phyloP scores from a whole-genome alignment of 2,113 vertebrate species.

The Notarius lentiginosus region DNA sequence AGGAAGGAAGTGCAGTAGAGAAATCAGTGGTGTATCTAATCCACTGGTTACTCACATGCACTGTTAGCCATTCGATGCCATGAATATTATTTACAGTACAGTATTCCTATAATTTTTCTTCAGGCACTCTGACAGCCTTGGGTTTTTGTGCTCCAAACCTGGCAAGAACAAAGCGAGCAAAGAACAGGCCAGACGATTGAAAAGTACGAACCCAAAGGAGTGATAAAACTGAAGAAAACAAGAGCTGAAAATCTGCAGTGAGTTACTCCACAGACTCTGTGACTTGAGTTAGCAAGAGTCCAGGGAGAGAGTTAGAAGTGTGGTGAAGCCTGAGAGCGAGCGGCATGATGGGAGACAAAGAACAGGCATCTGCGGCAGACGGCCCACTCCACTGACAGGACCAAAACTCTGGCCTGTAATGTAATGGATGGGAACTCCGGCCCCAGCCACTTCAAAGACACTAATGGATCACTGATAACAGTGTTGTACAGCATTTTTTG shows the following conservation, averaged over 20 bases:
- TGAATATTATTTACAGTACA: conserved; percentile 22
- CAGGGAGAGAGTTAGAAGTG: conserved; percentile 63
- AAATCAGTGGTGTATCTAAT: not conserved
- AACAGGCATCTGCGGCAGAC: conserved; percentile 68
- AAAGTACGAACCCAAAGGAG: conserved; percentile 66
- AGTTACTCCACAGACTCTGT: conserved; percentile 62
- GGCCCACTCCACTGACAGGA: conserved; percentile 44
- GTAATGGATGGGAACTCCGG: conserved; percentile 55
- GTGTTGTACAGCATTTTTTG: conserved; percentile 46
- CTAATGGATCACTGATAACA: conserved; percentile 57
- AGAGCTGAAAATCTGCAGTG: conserved; percentile 59
- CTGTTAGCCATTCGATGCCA: not conserved
- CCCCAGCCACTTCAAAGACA: conserved; percentile 58
- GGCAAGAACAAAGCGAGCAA: conserved; percentile 65
- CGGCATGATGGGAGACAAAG: conserved; percentile 72
- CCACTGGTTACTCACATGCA: not conserved
- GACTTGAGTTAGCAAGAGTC: conserved; percentile 67
- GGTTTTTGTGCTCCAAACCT: conserved; percentile 65
- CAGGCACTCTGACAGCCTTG: conserved; percentile 65
- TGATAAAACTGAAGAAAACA: conserved; percentile 65
- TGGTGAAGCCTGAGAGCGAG: conserved; percentile 49
- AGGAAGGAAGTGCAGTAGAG: not conserved
- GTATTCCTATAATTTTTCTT: not conserved
- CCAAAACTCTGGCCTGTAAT: conserved; percentile 46
- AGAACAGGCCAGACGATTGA: conserved; percentile 60